phyloP scores from a whole-genome alignment of 2,113 vertebrate species.

The Origma solitaria region DNA sequence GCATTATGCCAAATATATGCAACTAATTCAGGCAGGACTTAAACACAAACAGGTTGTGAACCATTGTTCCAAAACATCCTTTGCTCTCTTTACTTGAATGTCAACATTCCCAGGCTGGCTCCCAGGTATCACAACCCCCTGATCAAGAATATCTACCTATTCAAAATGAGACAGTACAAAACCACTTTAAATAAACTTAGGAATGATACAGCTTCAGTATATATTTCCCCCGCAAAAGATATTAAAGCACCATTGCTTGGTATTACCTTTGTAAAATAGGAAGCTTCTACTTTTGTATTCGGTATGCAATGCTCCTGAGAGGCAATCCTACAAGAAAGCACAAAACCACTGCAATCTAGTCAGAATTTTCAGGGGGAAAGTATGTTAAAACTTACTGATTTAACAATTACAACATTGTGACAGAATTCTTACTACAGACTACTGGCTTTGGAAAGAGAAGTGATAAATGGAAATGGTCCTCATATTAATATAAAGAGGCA shows the following conservation, averaged over 20 bases:
- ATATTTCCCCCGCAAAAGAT: background rate
- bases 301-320: background rate
- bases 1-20: background rate
- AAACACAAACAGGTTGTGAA: background rate
- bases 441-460: background rate
- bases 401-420: background rate
- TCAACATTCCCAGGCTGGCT: background rate
- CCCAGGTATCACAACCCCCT: background rate
- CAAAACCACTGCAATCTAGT: background rate
- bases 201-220: background rate
- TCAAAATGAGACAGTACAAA: background rate
- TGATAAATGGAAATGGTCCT: background rate
- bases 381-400: background rate
- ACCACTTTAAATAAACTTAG: background rate
- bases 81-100: background rate
- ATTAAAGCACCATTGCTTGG: background rate
- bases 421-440: background rate
- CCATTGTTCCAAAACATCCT: background rate
- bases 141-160: background rate
- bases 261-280: conserved; percentile 54
- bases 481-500: background rate
- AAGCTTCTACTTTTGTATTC: conserved; percentile 11
- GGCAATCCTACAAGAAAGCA: conserved; percentile 40
- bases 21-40: background rate
- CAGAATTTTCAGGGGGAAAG: background rate